Evolutionary conservation across 2,797 vertebrate genomes (phyloP).

Genomic region (Gadopsis marmoratus): DNA sequence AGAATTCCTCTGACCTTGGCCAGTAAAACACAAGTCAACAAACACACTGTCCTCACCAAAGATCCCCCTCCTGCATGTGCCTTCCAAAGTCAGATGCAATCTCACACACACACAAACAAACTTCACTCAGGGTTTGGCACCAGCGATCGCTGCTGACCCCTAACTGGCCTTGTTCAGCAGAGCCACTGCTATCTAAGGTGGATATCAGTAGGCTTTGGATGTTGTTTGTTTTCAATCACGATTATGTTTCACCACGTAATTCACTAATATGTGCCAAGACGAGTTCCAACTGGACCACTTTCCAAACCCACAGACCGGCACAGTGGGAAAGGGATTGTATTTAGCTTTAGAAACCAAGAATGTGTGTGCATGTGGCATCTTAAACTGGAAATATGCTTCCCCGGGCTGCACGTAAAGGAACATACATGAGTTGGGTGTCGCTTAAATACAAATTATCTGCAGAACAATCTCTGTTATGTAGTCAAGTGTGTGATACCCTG

Average conservation of each 20-base stretch:
- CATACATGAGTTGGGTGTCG: too few species aligned
- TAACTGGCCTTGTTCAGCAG: conserved; percentile 12
- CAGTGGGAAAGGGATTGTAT: neutral
- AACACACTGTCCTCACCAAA: conserved; percentile 27
- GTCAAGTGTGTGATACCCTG: neutral
- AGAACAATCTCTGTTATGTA: neutral
- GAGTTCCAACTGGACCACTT: conserved; percentile 16
- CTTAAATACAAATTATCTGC: neutral
- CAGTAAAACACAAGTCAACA: conserved; percentile 47
- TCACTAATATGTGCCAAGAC: conserved; percentile 42
- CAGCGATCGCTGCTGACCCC: conserved; percentile 13
- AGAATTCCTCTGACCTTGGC: conserved; percentile 36
- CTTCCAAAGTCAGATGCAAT: neutral
- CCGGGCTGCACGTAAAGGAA: neutral
- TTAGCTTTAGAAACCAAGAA: conserved; percentile 7
- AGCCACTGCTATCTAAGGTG: conserved; percentile 24
- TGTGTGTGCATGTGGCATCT: neutral
- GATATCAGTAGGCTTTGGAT: conserved; percentile 23
- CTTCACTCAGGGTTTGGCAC: conserved; percentile 43
- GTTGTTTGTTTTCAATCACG: conserved; percentile 47
- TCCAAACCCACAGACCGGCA: conserved; percentile 28
- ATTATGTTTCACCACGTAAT: conserved; percentile 50
- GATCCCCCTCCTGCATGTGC: conserved; percentile 17
- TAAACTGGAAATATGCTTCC: neutral
- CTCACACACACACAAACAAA: conserved; percentile 13